Evolutionary conservation across 1,140 invertebrate species (phyloP).

Genomic region (Drosophila teissieri): DNA sequence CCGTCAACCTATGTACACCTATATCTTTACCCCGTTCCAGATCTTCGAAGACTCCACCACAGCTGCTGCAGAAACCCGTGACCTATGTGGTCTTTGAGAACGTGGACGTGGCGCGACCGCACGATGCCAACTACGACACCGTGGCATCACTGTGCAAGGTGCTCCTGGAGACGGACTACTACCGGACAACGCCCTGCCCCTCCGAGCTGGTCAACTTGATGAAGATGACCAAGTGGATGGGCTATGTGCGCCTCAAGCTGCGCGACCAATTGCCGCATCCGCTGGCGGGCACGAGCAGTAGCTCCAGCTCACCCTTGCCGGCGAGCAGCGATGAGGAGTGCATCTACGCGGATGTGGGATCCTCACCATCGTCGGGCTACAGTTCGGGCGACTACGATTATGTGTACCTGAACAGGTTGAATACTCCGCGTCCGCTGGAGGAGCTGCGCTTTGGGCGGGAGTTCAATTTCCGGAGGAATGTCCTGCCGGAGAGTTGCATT

Average conservation of each 20-base stretch:
- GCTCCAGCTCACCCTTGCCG: background rate
- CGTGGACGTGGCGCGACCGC: slow-evolving; percentile 89
- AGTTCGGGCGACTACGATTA: slow-evolving; percentile 76
- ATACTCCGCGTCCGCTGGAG: slow-evolving; percentile 64
- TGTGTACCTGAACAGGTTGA: slow-evolving; percentile 66
- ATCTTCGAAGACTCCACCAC: slow-evolving; percentile 77
- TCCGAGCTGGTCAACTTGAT: slow-evolving; percentile 58
- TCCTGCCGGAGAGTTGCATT: slow-evolving; percentile 68
- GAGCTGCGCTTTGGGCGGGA: slow-evolving; percentile 45
- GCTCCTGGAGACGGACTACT: slow-evolving; percentile 86
- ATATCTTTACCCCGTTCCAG: slow-evolving; percentile 38
- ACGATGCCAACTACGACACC: slow-evolving; percentile 85
- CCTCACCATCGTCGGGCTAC: slow-evolving; percentile 63
- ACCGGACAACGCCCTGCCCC: slow-evolving; percentile 58
- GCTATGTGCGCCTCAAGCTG: slow-evolving; percentile 75
- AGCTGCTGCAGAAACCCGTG: slow-evolving; percentile 88
- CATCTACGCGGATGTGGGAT: slow-evolving; percentile 52
- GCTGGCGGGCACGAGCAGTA: background rate
- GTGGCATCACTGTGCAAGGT: slow-evolving; percentile 85
- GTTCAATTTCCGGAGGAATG: slow-evolving; percentile 44
- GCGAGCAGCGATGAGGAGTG: slow-evolving; percentile 18
- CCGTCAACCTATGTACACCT: too few relatives aligned
- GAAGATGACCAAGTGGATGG: slow-evolving; percentile 74
- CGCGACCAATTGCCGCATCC: slow-evolving; percentile 45
- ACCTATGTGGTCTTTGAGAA: slow-evolving; percentile 91